A percentile compares a stretch with the other conserved stretches of the same genome.
These are phyloP conservation scores for Lasioglossum calceatum DNA, from an alignment of 2,888 invertebrate genomes.

Conservation along the genomic window DNA sequence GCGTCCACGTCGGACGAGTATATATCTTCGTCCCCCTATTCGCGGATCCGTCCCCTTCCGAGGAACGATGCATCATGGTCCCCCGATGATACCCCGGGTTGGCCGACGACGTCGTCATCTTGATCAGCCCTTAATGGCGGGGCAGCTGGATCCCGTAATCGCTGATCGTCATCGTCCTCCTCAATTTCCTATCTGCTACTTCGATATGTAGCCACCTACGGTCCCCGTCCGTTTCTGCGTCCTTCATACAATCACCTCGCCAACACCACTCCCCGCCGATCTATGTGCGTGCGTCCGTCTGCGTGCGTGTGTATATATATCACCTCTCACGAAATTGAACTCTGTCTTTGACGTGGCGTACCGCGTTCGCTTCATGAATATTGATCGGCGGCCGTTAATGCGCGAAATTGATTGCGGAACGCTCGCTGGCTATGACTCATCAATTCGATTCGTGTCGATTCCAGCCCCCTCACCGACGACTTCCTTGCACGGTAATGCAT, in stretches of 20 bases:
- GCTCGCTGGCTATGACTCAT: constrained; percentile 69
- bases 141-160: constrained; percentile 38
- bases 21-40: constrained; percentile 54
- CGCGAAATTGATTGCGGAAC: constrained; percentile 78
- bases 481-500: constrained; percentile 44
- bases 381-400: constrained; percentile 77
- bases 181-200: constrained; percentile 76
- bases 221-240: constrained; percentile 6
- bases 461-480: constrained; percentile 49
- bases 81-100: not conserved
- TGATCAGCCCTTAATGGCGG: constrained; percentile 60
- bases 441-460: constrained; percentile 75
- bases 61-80: constrained; percentile 54
- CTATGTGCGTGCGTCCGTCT: not conserved
- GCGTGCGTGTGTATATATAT: constrained; percentile 56
- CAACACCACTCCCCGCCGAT: not conserved
- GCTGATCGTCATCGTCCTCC: constrained; percentile 53
- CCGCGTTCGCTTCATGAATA: constrained; percentile 77
- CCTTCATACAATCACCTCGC: not conserved
- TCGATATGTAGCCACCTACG: constrained; percentile 56
- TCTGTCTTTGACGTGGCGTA: constrained; percentile 79
- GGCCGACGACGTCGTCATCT: constrained; percentile 55
- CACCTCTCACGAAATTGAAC: constrained; percentile 80
- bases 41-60: constrained; percentile 29
- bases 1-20: constrained; percentile 41